Evolutionary conservation across 1,140 invertebrate genomes (phyloP).

Genomic region (Procambarus clarkii): DNA sequence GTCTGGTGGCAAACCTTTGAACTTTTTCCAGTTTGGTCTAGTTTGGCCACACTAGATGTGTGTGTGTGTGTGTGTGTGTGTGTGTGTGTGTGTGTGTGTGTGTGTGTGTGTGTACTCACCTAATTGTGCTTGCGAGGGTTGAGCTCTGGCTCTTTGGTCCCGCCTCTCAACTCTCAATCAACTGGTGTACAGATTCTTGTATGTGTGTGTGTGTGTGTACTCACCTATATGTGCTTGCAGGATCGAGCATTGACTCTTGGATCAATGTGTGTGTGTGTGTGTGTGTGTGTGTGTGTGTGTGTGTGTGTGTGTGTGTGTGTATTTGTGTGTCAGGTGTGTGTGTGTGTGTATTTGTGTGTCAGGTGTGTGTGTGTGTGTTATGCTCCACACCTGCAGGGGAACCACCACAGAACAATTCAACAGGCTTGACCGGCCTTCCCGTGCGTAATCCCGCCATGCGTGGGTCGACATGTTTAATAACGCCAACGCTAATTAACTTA

Average conservation of each 20-base stretch:
- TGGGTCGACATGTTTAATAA: constrained; percentile 12
- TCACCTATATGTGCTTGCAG: neutral
- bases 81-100: no score
- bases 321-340: neutral
- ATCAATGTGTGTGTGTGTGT: constrained; percentile 2
- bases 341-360: no score
- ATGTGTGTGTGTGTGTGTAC: neutral
- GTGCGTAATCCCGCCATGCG: neutral
- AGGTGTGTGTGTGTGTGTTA: no score
- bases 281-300: neutral
- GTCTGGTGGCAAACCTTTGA: no score
- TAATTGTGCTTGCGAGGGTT: no score
- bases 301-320: neutral
- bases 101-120: no score
- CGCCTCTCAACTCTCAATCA: neutral
- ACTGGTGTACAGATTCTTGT: neutral
- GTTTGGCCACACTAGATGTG: no score
- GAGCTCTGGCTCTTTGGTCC: no score
- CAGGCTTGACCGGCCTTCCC: neutral
- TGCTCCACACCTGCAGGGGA: no score
- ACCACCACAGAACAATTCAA: no score
- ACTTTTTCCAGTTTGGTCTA: no score
- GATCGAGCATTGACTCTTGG: neutral
- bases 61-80: no score
- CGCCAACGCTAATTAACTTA: constrained; percentile 1